phyloP scores from a whole-genome alignment of 2,113 vertebrate genomes.

The Aptenodytes forsteri region DNA sequence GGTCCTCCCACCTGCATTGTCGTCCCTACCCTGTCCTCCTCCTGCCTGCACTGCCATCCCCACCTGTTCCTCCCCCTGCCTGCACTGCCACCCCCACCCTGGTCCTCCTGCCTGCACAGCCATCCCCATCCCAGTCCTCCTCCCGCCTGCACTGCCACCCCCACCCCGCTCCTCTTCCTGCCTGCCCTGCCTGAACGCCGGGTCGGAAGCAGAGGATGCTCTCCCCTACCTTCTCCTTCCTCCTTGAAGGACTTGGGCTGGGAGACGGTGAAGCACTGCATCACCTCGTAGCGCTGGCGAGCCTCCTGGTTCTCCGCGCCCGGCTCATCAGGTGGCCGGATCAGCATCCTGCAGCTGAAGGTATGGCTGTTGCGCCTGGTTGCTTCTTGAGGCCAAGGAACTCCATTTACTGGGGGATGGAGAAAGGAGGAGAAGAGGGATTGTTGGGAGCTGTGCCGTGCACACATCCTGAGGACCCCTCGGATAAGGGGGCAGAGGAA shows the following conservation, averaged over 20 bases:
- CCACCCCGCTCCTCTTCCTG: background rate
- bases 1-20: background rate
- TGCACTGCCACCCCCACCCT: background rate
- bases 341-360: conserved; percentile 96
- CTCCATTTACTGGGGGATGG: conserved; percentile 83
- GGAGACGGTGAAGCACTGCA: conserved; percentile 95
- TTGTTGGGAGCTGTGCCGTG: rapidly evolving
- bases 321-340: conserved; percentile 87
- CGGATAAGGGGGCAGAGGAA: background rate
- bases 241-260: conserved; percentile 88
- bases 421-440: background rate
- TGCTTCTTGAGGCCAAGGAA: conserved; percentile 90
- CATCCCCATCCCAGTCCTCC: background rate
- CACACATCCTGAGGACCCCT: background rate
- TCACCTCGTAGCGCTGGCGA: conserved; percentile 92
- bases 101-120: background rate
- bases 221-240: conserved; percentile 86
- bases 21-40: too few relatives aligned
- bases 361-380: conserved; percentile 87
- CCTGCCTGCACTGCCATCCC: background rate
- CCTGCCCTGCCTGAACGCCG: background rate
- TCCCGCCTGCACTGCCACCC: background rate
- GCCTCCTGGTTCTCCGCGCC: conserved; percentile 87
- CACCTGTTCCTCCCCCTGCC: background rate
- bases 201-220: background rate